These are phyloP conservation scores for Hylaeus anthracinus DNA, from an alignment of 1,140 invertebrate species.

Conservation along the genomic window DNA sequence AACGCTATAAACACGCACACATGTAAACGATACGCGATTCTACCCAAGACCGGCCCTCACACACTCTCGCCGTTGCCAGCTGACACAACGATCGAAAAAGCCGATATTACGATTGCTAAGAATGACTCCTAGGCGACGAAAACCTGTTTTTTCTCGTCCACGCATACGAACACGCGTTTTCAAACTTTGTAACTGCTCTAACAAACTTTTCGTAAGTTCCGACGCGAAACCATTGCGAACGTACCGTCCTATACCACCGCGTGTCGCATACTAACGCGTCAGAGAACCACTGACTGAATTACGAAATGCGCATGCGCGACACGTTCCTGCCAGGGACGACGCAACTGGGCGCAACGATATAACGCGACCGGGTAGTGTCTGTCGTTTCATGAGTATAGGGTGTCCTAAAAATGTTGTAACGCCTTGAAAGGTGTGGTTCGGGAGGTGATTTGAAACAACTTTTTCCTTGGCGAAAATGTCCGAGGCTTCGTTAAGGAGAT, in stretches of 20 bases:
- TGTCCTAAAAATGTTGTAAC: too few relatives aligned
- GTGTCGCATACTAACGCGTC: background rate
- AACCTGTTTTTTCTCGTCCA: background rate
- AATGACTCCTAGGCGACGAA: background rate
- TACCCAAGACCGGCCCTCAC: background rate
- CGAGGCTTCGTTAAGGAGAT: too few relatives aligned
- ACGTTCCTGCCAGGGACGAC: background rate
- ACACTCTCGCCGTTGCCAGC: background rate
- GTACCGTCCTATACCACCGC: background rate
- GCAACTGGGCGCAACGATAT: background rate
- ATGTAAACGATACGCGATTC: background rate
- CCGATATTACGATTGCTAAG: background rate
- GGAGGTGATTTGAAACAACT: too few relatives aligned
- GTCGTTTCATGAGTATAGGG: too few relatives aligned
- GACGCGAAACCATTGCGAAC: background rate
- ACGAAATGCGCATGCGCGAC: background rate
- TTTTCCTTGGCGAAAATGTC: too few relatives aligned
- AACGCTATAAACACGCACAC: background rate
- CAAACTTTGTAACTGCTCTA: background rate
- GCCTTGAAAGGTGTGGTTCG: too few relatives aligned
- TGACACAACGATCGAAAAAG: background rate
- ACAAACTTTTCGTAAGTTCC: background rate
- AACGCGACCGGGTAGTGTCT: background rate
- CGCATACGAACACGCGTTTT: background rate
- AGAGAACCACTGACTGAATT: background rate